Base-by-base conservation (phyloP, 2,888 invertebrate species). In the Phorcus lineatus region DNA sequence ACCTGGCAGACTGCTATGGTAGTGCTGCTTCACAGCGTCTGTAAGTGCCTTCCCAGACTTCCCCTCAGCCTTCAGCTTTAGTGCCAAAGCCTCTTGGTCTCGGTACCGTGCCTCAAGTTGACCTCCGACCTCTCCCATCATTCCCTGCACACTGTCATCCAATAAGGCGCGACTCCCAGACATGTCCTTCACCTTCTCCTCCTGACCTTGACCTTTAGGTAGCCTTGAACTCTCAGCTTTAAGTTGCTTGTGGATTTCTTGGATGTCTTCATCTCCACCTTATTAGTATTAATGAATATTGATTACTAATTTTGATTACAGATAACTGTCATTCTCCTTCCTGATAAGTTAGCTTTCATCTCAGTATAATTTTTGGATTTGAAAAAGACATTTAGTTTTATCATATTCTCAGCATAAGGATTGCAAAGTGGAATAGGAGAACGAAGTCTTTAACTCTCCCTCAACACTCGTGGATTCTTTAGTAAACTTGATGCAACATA, bases 101-200 rank as follows among this genome's bases (percentile, higher is more conserved):
- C 83, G 83, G 62, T 86, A 83, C n/a, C 86, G 84, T 47, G 79
- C 80, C 0, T 83, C 62, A 66, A 90, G 89, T 13, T 82, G 82
- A 9, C 83, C 77, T 19, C 80, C 77, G n/a, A 88, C 77, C 67
- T 89, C 87, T 79, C 91, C 91, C 88, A 90, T 88, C 79, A 91
- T 80, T 6, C 84, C 87, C 22, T 83, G 80, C 40, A 91, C 78
- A n/a, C 88, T 86, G 16, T 83, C 81, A 9, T 81, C 80, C 75
- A 89, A 84, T 24, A 82, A 79, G 17, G 85, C 81, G n/a, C 82
- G 80, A 0, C 87, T 86, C 1, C 90, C 90, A 7, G 87, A 81
- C 47, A 91, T 77, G 6, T 80, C 80, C 17, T 81, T 80, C 6
- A 85, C 79, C 55, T 81, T 81, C 2, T 85, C 82, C 22, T 76